These are phyloP conservation scores for Bucorvus abyssinicus DNA, from an alignment of 2,797 vertebrate genomes.

Conservation along the genomic window DNA sequence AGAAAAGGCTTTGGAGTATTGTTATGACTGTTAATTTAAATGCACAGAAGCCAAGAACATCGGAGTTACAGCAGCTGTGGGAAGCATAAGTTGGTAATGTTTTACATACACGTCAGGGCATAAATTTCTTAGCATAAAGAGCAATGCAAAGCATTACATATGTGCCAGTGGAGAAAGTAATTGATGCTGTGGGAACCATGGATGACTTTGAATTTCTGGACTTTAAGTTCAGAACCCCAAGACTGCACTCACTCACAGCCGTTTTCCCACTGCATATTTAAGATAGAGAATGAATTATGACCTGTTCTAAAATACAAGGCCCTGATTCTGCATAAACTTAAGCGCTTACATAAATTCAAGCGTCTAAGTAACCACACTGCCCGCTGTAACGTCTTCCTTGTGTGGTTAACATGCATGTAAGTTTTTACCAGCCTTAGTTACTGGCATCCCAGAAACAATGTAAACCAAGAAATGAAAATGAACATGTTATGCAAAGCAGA, in stretches of 20 bases:
- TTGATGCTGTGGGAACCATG: constrained; percentile 35
- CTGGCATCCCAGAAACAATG: neutral
- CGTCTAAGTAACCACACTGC: neutral
- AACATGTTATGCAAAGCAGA: neutral
- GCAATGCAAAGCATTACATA: constrained; percentile 8
- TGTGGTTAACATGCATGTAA: neutral
- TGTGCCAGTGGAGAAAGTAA: constrained; percentile 31
- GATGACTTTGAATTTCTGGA: constrained; percentile 57
- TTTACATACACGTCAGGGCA: constrained; percentile 18
- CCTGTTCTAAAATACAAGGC: neutral
- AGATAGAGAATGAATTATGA: neutral
- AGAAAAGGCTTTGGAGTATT: neutral
- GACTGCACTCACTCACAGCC: neutral
- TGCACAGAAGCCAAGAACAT: constrained; percentile 28
- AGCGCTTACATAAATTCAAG: neutral
- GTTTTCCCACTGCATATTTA: neutral
- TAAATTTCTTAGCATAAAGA: constrained; percentile 53
- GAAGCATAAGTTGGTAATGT: constrained; percentile 23
- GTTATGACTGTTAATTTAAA: constrained; percentile 8
- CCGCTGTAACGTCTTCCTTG: neutral
- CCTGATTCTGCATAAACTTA: constrained; percentile 15
- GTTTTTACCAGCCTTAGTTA: neutral
- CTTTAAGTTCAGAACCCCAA: constrained; percentile 45
- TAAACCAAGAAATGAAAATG: neutral
- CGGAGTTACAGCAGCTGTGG: constrained; percentile 15